A percentile compares a stretch with the other conserved stretches of the same genome.
phyloP scores from a whole-genome alignment of 2,113 vertebrate species.

The Oreochromis niloticus region DNA sequence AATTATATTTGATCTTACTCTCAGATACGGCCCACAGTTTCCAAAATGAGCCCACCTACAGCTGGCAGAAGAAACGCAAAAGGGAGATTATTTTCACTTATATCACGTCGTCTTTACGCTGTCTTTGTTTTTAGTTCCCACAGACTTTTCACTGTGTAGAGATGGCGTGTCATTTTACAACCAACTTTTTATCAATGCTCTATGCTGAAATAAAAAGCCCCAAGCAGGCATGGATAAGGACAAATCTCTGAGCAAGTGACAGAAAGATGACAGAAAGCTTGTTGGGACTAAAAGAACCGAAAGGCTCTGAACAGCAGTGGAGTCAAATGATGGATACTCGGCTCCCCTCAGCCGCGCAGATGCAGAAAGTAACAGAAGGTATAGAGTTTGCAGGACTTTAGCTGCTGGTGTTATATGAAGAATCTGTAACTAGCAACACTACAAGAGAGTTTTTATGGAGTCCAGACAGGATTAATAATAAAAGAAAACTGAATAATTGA shows the following conservation, averaged over 20 bases:
- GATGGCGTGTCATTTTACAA: not conserved
- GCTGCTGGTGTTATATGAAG: not conserved
- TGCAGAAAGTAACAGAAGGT: not conserved
- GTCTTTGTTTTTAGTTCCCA: not conserved
- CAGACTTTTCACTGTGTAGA: not conserved
- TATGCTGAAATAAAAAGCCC: not conserved
- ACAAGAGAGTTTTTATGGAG: not conserved
- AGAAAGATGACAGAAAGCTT: not conserved
- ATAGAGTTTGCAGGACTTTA: not conserved
- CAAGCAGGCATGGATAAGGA: not conserved
- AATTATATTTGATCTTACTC: not conserved
- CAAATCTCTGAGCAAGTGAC: not conserved
- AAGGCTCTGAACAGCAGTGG: not conserved
- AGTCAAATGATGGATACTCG: not conserved
- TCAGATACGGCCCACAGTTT: not conserved
- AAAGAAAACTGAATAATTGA: not conserved
- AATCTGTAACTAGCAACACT: not conserved
- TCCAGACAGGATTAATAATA: not conserved
- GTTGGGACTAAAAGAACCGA: not conserved
- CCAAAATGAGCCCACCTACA: not conserved
- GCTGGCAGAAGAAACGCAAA: not conserved
- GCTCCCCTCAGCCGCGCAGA: not conserved
- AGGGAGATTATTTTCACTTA: not conserved
- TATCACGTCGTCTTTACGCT: not conserved
- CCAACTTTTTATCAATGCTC: not conserved